Percentiles rank a stretch among this genome's conserved stretches.
Evolutionary conservation across 2,888 invertebrate genomes (phyloP).

Genomic region (Sminthurinus aureus): DNA sequence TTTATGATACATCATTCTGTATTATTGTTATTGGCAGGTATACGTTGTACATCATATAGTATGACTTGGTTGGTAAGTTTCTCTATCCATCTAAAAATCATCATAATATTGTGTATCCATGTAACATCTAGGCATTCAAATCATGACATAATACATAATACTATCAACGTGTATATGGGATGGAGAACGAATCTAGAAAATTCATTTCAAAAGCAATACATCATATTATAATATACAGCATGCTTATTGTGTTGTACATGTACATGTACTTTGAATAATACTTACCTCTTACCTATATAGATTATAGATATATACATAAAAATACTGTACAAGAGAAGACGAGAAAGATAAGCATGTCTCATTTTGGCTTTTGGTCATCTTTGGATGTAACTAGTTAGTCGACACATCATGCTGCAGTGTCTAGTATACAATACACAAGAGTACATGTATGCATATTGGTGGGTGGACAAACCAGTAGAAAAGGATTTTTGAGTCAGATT

Average conservation of each 20-base stretch:
- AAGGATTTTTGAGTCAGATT: slow-evolving; percentile 27
- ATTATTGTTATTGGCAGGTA: too few species aligned
- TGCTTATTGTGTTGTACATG: too few species aligned
- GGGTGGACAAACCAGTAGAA: slow-evolving; percentile 37
- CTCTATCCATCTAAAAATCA: too few species aligned
- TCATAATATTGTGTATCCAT: slow-evolving; percentile 18
- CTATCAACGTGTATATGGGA: neutral
- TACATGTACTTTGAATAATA: too few species aligned
- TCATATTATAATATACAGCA: too few species aligned
- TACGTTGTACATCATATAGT: too few species aligned
- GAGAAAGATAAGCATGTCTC: slow-evolving; percentile 25
- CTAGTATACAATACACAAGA: too few species aligned
- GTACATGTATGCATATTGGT: neutral
- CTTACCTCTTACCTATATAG: neutral
- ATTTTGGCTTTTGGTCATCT: slow-evolving; percentile 31
- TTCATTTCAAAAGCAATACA: too few species aligned
- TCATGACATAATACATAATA: slow-evolving; percentile 15
- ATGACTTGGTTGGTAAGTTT: too few species aligned
- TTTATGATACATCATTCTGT: too few species aligned
- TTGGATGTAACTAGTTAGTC: neutral
- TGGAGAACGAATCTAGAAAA: too few species aligned
- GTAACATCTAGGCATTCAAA: neutral
- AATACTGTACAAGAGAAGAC: neutral
- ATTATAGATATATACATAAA: too few species aligned
- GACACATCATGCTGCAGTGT: neutral